These are phyloP conservation scores for Vidua chalybeata DNA, from an alignment of 2,113 vertebrate genomes.

Conservation along the genomic window DNA sequence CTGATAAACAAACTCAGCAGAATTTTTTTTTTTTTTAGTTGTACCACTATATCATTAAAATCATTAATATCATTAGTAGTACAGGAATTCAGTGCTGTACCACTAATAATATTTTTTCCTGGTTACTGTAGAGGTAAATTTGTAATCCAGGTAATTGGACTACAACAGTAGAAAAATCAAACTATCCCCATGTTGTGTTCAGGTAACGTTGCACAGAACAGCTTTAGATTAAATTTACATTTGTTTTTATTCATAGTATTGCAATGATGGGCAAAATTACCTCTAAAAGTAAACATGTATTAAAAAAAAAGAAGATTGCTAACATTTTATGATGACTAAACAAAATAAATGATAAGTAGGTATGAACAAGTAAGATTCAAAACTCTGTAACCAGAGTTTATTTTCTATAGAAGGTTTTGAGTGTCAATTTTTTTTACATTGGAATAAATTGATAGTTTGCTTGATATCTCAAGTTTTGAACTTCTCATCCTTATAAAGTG, in stretches of 20 bases:
- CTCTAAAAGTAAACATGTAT: not conserved
- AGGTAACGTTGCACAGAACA: conserved; percentile 10
- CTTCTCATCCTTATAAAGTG: conserved; percentile 30
- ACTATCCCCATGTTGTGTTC: conserved; percentile 34
- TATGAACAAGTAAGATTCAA: not conserved
- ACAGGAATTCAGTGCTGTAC: not conserved
- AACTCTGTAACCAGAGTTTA: conserved; percentile 54
- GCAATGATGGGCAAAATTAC: not conserved
- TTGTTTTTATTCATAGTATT: conserved; percentile 24
- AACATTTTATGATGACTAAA: not conserved
- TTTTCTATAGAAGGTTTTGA: conserved; percentile 52
- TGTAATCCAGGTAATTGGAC: not conserved
- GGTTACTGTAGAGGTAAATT: not conserved
- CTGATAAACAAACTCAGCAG: not conserved
- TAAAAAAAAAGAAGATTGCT: not conserved
- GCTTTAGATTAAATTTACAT: not conserved
- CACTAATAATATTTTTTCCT: not conserved
- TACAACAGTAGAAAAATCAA: conserved; percentile 31
- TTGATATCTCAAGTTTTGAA: conserved; percentile 51
- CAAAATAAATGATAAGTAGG: not conserved
- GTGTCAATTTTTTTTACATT: not conserved
- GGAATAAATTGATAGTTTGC: conserved; percentile 47
- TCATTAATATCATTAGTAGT: not conserved
- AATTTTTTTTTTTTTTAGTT: not conserved
- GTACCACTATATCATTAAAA: not conserved